These are phyloP conservation scores for Noctua janthina DNA, from an alignment of 2,888 invertebrate species.

Conservation along the genomic window DNA sequence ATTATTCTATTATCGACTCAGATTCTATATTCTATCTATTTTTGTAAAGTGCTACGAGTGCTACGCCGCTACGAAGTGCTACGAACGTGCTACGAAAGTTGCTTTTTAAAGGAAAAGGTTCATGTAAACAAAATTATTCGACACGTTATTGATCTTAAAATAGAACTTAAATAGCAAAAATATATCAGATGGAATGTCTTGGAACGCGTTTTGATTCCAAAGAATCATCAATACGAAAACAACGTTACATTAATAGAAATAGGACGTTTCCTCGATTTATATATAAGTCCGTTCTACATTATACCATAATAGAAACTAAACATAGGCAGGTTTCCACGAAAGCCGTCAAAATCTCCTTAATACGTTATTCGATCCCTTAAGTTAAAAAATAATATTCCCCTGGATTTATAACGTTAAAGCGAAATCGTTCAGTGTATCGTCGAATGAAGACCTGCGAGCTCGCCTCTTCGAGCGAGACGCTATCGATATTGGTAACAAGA, in stretches of 20 bases:
- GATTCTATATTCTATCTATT: not conserved
- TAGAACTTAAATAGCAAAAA: not conserved
- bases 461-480: conserved; percentile 55
- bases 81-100: conserved; percentile 52
- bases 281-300: conserved; percentile 16
- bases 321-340: conserved; percentile 24
- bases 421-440: conserved; percentile 47
- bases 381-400: conserved; percentile 43
- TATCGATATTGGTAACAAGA: conserved; percentile 70
- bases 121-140: not conserved
- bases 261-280: not conserved
- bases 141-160: too few relatives aligned
- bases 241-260: conserved; percentile 24
- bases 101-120: not conserved
- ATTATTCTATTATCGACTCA: not conserved
- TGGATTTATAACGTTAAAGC: conserved; percentile 44
- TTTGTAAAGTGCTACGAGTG: conserved; percentile 28
- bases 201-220: not conserved
- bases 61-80: conserved; percentile 57
- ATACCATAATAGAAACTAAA: conserved; percentile 36
- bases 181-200: not conserved
- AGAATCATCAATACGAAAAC: conserved; percentile 19
- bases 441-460: conserved; percentile 38
- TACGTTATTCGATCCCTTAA: conserved; percentile 37
- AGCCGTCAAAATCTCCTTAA: conserved; percentile 27